Base-by-base conservation (phyloP, 92 coral and sea anemone genomes). In the Anthopleura xanthogrammica region DNA sequence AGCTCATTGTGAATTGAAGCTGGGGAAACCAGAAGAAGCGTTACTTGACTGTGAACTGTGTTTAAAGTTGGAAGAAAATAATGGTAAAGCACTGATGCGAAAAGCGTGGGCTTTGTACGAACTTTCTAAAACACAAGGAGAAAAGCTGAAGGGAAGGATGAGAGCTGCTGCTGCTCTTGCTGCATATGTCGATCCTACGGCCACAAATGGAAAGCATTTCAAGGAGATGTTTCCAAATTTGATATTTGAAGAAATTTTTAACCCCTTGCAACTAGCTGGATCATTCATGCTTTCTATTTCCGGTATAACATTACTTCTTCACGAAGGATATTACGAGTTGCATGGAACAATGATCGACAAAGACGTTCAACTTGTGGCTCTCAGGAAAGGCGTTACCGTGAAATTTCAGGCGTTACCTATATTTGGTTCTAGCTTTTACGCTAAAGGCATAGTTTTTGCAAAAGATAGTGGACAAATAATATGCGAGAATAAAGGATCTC, bases 251-350 rank as follows among this genome's bases (percentile, higher is more conserved):
- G 92, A 60, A 48, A 80, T 92, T 9, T 55, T 29, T 40, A 91
- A 80, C 40, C 77, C 84, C 42, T 40, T 80, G 2, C 88, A 85
- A 12, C 66, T 92, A 22, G 75, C 55, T 40, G 72, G 77, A 22
- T 48, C 75, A 22, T 41, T 92, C 0, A 77, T 80, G 16, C 52
- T 54, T 24, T 4, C 70, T 13, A 39, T 79, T 7, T 52, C 19
- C 8, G 80, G 41, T 19, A 84, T 80, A 58, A 92, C 94, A 1
- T 55, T 92, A 16, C 90, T 92, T 14, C 74, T 92, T 8, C 80
- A 82, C 39, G 87, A 84, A 12, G 94, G 96, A 23, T 58, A 83
- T 42, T 90, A 92, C 52, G 68, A 88, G 43, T 41, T 92, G 13
- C 39, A 43, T 7, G 16, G 36, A 24, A 39, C 85, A 41, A 2